These are phyloP conservation scores for Leptodirus hochenwartii DNA, from an alignment of 2,888 invertebrate genomes.

Conservation along the genomic window DNA sequence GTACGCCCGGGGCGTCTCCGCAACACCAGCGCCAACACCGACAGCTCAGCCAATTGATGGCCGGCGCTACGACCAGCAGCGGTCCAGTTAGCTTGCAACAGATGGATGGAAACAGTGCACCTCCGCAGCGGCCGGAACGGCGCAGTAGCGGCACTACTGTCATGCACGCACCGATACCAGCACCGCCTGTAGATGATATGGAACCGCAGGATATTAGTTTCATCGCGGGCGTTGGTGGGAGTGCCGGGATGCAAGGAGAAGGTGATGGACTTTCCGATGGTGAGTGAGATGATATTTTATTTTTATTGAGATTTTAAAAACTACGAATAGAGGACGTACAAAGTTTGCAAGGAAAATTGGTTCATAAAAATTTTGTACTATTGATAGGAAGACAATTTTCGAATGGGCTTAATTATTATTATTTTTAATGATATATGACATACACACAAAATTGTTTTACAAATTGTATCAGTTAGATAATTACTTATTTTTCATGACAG, in stretches of 20 bases:
- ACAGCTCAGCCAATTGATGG: conserved; percentile 32
- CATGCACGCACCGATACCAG: conserved; percentile 40
- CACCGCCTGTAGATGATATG: conserved; percentile 68
- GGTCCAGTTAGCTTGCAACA: conserved; percentile 34
- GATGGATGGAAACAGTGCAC: conserved; percentile 19
- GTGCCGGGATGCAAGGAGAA: conserved; percentile 20
- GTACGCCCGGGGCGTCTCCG: conserved; percentile 40
- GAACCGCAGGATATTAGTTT: conserved; percentile 87
- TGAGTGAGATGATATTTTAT: no score
- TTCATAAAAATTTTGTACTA: no score
- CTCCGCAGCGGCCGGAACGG: conserved; percentile 14
- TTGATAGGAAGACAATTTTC: no score
- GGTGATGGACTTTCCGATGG: background rate
- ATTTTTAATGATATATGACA: no score
- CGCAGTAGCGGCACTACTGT: conserved; percentile 18
- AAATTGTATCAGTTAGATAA: no score
- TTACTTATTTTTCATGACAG: no score
- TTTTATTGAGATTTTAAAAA: no score
- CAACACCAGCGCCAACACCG: conserved; percentile 37
- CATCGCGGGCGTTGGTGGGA: conserved; percentile 50
- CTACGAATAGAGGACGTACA: no score
- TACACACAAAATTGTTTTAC: no score
- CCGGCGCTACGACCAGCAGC: conserved; percentile 18
- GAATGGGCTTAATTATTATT: no score
- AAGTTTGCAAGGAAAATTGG: no score